A percentile compares a stretch with the other conserved stretches of the same genome.
These are phyloP conservation scores for Stichopus chloronotus DNA, from an alignment of 35 echinoderm and acorn worm genomes.

Conservation along the genomic window DNA sequence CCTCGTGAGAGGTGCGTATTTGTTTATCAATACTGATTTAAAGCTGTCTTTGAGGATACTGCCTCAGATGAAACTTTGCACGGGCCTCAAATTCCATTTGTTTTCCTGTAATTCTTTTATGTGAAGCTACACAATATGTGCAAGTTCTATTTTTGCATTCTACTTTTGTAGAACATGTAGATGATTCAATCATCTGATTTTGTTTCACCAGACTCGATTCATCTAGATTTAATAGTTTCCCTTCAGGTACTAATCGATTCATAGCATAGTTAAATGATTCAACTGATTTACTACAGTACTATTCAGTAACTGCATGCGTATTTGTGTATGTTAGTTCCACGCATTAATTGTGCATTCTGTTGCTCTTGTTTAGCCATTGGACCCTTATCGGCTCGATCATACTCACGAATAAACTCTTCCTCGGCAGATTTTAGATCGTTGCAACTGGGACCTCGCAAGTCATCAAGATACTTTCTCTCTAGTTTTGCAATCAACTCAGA, in stretches of 20 bases:
- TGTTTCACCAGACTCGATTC: neutral
- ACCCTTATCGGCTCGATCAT: neutral
- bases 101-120: no score
- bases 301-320: neutral
- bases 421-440: neutral
- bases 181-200: neutral
- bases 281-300: neutral
- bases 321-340: neutral
- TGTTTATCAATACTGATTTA: no score
- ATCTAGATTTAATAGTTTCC: neutral
- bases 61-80: no score
- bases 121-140: neutral
- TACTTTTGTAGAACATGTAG: neutral
- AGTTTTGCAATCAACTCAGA: neutral
- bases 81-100: no score
- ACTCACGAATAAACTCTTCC: neutral
- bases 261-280: neutral
- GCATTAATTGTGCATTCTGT: neutral
- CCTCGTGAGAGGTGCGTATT: no score
- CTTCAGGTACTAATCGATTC: neutral
- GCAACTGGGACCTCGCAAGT: neutral
- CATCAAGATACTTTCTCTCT: neutral
- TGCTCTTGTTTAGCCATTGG: neutral
- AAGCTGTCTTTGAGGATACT: no score
- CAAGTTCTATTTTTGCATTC: neutral